Evolutionary conservation across 2,888 invertebrate species (phyloP), one percentile per base, ranked within the genome.

Genomic region (Eristalis intricaria): DNA sequence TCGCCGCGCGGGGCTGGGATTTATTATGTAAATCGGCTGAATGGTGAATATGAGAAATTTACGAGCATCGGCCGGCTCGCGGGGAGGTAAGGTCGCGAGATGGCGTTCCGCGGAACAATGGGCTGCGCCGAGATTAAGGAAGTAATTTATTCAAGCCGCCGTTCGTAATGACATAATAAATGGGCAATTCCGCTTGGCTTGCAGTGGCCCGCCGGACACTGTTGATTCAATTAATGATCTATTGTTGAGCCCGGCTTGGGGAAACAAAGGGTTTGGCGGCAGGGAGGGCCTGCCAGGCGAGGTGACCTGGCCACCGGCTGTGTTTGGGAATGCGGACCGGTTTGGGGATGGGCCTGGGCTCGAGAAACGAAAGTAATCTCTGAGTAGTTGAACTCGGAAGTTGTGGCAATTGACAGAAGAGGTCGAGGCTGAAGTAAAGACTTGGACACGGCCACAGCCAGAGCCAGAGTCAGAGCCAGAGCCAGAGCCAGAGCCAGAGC

Each of bases 11-110:
- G 64, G 26, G 65, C 70, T 65, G 70, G 64, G 38, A 81, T 69
- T 50, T 50, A 19, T 81, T 81, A 81, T 81, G 81, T 81, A 81
- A 75, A 81, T 81, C 81, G 61, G 23, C 10, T 56, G 22, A 56
- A 23, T 56, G 23, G 65, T 22, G 38, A 38, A 50, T 68, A 78
- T 78, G 71, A 60, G 60, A 73, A 43, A 66, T 73, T 73, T 65
- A 66, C 32, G 66, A 79, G 50, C 19, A 19, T 8, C 19, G 50
- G 1, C 64, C 70, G 56, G 58, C 38, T 26, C 2, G n/a, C 13
- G n/a, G 56, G 10, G 64, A 35, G 50, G 43, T 71, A 73, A 79
- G 79, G 79, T 66, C 71, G 66, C 38, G 38, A 38, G 38, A 38
- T 65, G 65, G 64, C 56, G 65, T 61, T 74, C 22, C 19, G 23